These are phyloP conservation scores for Orthosia gothica DNA, from an alignment of 2,888 invertebrate species.

Conservation along the genomic window DNA sequence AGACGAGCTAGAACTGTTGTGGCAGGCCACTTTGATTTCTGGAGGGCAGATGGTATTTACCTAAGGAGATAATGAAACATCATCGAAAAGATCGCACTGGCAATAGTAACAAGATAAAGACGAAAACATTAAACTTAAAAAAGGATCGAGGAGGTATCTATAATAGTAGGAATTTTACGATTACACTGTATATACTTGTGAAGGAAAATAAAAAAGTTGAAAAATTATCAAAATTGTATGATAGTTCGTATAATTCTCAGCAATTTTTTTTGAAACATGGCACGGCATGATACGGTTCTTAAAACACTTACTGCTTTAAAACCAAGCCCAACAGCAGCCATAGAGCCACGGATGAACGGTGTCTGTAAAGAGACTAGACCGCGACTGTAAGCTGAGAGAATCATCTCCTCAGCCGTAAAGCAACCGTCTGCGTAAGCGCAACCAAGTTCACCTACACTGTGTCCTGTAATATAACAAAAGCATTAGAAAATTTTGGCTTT, in stretches of 20 bases:
- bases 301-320: constrained; percentile 82
- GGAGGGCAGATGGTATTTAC: constrained; percentile 85
- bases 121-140: too few relatives aligned
- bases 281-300: too few relatives aligned
- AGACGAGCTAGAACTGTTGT: constrained; percentile 93
- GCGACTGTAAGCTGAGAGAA: too few relatives aligned
- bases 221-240: not conserved
- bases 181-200: too few relatives aligned
- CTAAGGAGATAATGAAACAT: constrained; percentile 56
- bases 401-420: too few relatives aligned
- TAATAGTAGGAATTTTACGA: too few relatives aligned
- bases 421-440: too few relatives aligned
- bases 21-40: constrained; percentile 93
- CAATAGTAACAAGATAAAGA: too few relatives aligned
- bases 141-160: too few relatives aligned
- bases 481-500: not conserved
- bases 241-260: too few relatives aligned
- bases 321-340: constrained; percentile 96
- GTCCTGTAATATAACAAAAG: constrained; percentile 66
- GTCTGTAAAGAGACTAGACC: too few relatives aligned
- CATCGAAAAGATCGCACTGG: not conserved
- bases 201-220: not conserved
- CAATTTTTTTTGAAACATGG: too few relatives aligned
- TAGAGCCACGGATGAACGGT: constrained; percentile 93
- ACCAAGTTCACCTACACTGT: constrained; percentile 96